Evolutionary conservation across 2,113 vertebrate species (phyloP).

Genomic region (Octodon degus): DNA sequence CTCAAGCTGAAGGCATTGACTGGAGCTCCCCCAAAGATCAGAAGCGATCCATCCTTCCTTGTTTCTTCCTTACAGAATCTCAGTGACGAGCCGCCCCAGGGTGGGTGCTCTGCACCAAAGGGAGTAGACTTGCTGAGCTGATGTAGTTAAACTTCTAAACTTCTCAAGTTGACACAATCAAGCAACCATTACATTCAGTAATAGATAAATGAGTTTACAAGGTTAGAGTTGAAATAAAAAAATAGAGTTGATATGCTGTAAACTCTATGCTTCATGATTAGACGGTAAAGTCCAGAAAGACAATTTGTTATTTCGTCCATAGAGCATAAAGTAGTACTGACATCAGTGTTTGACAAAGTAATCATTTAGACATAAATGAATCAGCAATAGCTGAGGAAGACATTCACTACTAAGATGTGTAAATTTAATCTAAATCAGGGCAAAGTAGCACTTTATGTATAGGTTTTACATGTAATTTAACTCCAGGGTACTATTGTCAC

Average conservation of each 20-base stretch:
- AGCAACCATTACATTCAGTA: background rate
- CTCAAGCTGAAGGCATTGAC: background rate
- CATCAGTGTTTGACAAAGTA: background rate
- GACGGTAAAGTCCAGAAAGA: background rate
- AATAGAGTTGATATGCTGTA: background rate
- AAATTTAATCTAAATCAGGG: constrained; percentile 16
- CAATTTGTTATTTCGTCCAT: background rate
- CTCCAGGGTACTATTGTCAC: background rate
- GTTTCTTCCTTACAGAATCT: too few species aligned
- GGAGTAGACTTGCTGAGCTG: background rate
- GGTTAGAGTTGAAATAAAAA: background rate
- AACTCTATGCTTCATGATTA: background rate
- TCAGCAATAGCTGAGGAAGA: background rate
- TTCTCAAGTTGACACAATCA: background rate
- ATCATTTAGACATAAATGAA: background rate
- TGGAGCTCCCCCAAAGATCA: background rate
- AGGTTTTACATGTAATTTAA: constrained; percentile 30
- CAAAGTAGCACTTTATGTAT: constrained; percentile 25
- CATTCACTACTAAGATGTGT: background rate
- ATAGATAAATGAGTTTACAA: constrained; percentile 4
- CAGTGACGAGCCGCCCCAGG: too few species aligned
- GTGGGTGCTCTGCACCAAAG: background rate
- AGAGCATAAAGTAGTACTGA: background rate
- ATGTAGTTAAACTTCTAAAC: background rate
- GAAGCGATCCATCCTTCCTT: too few species aligned